Conservation (phyloP, 2,113 vertebrate genomes). For the Phyllopteryx taeniolatus region DNA sequence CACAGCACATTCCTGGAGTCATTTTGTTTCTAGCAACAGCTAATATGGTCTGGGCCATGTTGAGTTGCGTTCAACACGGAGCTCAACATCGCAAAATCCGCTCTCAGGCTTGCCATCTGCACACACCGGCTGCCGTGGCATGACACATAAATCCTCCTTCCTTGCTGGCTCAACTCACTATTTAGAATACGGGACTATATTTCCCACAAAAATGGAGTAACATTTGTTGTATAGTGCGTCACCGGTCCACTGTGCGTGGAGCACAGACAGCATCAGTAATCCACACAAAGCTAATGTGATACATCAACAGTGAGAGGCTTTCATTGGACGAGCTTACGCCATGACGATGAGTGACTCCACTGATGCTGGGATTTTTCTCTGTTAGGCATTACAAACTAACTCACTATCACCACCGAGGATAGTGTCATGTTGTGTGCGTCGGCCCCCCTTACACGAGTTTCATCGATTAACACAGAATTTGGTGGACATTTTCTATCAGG, state of each 20-base stretch:
- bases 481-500: no score
- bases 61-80: slow-evolving; percentile 59
- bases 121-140: slow-evolving; percentile 59
- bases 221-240: not conserved
- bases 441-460: no score
- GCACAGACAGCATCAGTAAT: slow-evolving; percentile 38
- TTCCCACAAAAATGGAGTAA: not conserved
- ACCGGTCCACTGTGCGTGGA: not conserved
- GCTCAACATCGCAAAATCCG: slow-evolving; percentile 59
- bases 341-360: slow-evolving; percentile 39
- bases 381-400: not conserved
- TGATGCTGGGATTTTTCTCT: slow-evolving; percentile 38
- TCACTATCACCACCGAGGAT: slow-evolving; percentile 25
- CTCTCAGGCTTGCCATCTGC: slow-evolving; percentile 67
- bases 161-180: slow-evolving; percentile 6
- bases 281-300: slow-evolving; percentile 48
- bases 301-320: slow-evolving; percentile 52
- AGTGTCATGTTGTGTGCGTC: slow-evolving; percentile 4
- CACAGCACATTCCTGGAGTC: not conserved
- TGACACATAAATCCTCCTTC: slow-evolving; percentile 29
- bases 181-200: not conserved
- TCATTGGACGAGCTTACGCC: slow-evolving; percentile 36
- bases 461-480: no score
- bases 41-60: slow-evolving; percentile 45
- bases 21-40: slow-evolving; percentile 12